Percentiles rank a stretch among this genome's conserved stretches.
Evolutionary conservation across 2,797 vertebrate species (phyloP).

Genomic region (Pseudochirops corinnae): DNA sequence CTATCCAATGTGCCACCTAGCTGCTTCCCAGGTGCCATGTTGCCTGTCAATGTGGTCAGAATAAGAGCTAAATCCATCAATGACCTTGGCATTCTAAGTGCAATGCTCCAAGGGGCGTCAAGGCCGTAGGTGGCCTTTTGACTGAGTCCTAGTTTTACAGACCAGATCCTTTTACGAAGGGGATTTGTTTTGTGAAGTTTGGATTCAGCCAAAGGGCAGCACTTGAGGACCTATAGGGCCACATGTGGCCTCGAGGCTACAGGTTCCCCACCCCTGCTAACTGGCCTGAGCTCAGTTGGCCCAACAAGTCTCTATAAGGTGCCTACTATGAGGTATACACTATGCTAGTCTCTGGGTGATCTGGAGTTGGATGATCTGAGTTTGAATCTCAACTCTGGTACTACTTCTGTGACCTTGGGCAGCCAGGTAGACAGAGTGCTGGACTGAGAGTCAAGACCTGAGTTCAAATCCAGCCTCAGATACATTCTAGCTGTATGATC

Average conservation of each 20-base stretch:
- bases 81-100: background rate
- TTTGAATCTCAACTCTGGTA: background rate
- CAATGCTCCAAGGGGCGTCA: no score
- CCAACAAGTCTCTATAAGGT: background rate
- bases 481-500: background rate
- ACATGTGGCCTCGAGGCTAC: no score
- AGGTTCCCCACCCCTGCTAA: background rate
- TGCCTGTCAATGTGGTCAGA: background rate
- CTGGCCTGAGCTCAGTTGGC: background rate
- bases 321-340: background rate
- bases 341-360: background rate
- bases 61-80: background rate
- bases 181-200: no score
- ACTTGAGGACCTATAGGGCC: no score
- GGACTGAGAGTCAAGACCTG: background rate
- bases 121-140: no score
- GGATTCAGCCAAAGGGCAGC: no score
- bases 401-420: background rate
- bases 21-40: background rate
- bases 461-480: background rate
- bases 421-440: background rate
- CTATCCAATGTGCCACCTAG: background rate
- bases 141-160: no score
- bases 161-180: no score
- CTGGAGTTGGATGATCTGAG: background rate